Evolutionary conservation across 2,888 invertebrate species (phyloP).

Genomic region (Entomobrya proxima): DNA sequence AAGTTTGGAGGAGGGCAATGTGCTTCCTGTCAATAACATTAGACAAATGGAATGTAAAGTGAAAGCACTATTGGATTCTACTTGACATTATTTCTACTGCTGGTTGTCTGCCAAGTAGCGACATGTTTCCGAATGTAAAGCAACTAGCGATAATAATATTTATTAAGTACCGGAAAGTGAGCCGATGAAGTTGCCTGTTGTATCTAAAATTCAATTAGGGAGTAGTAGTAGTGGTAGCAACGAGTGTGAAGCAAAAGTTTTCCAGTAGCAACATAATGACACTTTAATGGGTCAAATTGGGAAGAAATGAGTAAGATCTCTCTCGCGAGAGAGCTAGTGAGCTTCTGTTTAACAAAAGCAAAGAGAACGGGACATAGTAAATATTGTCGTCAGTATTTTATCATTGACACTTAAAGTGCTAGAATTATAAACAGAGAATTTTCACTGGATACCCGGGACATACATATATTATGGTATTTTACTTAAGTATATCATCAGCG

Average conservation of each 20-base stretch:
- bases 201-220: neutral
- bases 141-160: neutral
- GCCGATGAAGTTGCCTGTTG: neutral
- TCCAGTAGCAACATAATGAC: too few species aligned
- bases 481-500: neutral
- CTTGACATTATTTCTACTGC: slow-evolving; percentile 39
- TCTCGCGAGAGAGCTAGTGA: neutral
- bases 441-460: slow-evolving; percentile 37
- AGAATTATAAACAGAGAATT: neutral
- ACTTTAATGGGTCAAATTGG: neutral
- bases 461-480: neutral
- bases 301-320: neutral
- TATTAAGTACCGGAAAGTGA: neutral
- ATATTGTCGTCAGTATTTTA: neutral
- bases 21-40: slow-evolving; percentile 57
- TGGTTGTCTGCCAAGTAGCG: neutral
- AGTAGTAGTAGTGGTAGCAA: neutral
- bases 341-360: neutral
- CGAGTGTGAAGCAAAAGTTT: neutral
- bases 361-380: neutral
- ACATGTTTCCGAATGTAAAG: neutral
- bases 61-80: slow-evolving; percentile 27
- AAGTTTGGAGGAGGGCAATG: slow-evolving; percentile 38
- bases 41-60: neutral
- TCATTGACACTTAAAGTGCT: neutral